These are phyloP conservation scores for Folsomia manolachei DNA, from an alignment of 2,888 invertebrate species.

Conservation along the genomic window DNA sequence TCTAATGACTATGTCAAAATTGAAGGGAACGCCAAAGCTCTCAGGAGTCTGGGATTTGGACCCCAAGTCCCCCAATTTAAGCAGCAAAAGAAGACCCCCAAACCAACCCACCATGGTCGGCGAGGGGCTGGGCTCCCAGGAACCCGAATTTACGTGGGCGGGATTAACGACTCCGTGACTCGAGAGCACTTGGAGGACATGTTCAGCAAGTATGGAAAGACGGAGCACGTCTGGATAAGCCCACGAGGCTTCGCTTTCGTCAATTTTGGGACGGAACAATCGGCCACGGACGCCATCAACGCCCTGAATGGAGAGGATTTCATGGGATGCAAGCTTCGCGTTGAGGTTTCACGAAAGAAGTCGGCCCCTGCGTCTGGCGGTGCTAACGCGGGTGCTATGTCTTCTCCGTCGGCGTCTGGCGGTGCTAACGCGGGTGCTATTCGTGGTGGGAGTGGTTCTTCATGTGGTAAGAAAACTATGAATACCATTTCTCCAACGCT, in stretches of 20 bases:
- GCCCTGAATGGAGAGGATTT: conserved; percentile 84
- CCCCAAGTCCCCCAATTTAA: too few relatives aligned
- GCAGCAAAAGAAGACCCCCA: too few relatives aligned
- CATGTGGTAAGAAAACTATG: too few relatives aligned
- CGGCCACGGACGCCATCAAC: conserved; percentile 85
- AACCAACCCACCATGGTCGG: too few relatives aligned
- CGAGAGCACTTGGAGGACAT: conserved; percentile 88
- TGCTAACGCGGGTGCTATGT: too few relatives aligned
- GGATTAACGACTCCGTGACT: conserved; percentile 81
- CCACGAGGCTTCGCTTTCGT: conserved; percentile 93
- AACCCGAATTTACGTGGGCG: conserved; percentile 87
- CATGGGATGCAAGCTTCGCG: conserved; percentile 80
- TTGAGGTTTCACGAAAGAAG: conserved; percentile 82
- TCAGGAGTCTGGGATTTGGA: too few relatives aligned
- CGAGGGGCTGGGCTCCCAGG: too few relatives aligned
- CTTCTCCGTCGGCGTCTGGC: conserved; percentile 51
- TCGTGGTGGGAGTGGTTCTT: too few relatives aligned
- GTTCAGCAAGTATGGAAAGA: conserved; percentile 87
- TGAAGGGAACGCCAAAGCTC: too few relatives aligned
- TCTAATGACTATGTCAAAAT: too few relatives aligned
- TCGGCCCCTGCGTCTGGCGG: too few relatives aligned
- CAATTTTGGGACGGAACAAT: conserved; percentile 82
- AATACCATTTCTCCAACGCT: neutral
- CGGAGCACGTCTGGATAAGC: conserved; percentile 90
- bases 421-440: conserved; percentile 43